Evolutionary conservation across 1,140 invertebrate genomes (phyloP), one percentile per base, ranked within the genome.

Genomic region (Drosophila nikananu): DNA sequence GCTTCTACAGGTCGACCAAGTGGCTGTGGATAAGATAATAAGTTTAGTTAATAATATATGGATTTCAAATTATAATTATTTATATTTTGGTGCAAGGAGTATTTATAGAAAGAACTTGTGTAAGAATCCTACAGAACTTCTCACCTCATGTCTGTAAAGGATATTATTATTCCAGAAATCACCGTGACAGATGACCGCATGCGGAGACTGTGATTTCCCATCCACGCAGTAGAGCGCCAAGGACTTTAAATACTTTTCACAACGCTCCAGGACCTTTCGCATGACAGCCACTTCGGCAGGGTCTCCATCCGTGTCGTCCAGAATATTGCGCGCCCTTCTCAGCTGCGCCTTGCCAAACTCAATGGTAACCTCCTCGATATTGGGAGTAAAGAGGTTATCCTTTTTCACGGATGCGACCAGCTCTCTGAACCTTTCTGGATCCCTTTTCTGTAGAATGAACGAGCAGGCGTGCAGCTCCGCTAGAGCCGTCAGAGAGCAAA

Each of bases 151-250:
- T 58, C 68, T 68, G 46, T 91, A 87, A 6, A 87, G 59, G 25
- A 91, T 86, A 41, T 91, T 90, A 35, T 87, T 87, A 41, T 87
- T 86, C 82, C 82, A 87, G 30, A 89, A 89, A 37, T 91, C 87
- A 4, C 87, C 87, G 23, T 91, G 87, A 60, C 87, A 91, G 13
- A 91, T 77, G 7, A 86, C 80, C 4, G 84, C 54, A 61, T 91
- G 64, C 3, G 87, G 84, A 5, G 72, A 54, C 21, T 48, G 35
- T 4, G 41, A 23, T 10, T 48, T 35, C 1, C 86, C 86, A 52
- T 84, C 49, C 2, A 87, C 86, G 30, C 78, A 71, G 13, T 70
- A 39, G 9, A 90, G 52, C 3, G 72, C 58, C 19, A 87, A 58
- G 12, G 62, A 46, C 32, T 84, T 87, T 17, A 90, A 70, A 25